phyloP scores from a whole-genome alignment of 2,113 vertebrate genomes.

The Salvator merianae region DNA sequence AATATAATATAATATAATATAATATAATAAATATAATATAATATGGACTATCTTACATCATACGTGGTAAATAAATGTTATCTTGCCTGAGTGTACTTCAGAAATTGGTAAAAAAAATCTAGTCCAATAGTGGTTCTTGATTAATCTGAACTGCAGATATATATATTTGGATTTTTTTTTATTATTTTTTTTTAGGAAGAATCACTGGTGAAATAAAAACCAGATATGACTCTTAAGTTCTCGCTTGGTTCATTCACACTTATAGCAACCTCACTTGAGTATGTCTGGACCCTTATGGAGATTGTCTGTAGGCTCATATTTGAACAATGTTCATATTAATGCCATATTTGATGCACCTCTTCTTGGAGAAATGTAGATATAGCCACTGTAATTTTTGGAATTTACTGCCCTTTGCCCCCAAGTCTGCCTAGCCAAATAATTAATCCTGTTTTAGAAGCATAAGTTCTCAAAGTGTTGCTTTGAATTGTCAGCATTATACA shows the following conservation, averaged over 20 bases:
- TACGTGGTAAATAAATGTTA: too few relatives aligned
- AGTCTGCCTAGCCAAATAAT: too few relatives aligned
- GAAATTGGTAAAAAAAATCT: too few relatives aligned
- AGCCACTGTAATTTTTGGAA: neutral
- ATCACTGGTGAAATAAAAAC: neutral
- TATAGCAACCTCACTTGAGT: neutral
- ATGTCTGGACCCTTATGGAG: neutral
- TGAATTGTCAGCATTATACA: too few relatives aligned
- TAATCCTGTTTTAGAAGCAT: too few relatives aligned
- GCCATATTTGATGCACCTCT: too few relatives aligned
- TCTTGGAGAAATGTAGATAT: neutral
- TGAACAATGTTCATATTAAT: neutral
- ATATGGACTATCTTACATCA: too few relatives aligned
- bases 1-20: too few relatives aligned
- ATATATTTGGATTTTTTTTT: neutral
- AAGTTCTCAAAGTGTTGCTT: too few relatives aligned
- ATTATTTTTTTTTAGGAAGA: too few relatives aligned
- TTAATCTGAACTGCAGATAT: neutral
- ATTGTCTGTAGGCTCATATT: neutral
- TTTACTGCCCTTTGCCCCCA: neutral
- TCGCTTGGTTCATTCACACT: neutral
- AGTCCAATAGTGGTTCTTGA: neutral
- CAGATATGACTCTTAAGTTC: neutral
- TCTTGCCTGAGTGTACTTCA: too few relatives aligned
- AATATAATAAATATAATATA: too few relatives aligned